These are phyloP conservation scores for Apteryx owenii DNA, from an alignment of 2,113 vertebrate genomes.

Conservation along the genomic window DNA sequence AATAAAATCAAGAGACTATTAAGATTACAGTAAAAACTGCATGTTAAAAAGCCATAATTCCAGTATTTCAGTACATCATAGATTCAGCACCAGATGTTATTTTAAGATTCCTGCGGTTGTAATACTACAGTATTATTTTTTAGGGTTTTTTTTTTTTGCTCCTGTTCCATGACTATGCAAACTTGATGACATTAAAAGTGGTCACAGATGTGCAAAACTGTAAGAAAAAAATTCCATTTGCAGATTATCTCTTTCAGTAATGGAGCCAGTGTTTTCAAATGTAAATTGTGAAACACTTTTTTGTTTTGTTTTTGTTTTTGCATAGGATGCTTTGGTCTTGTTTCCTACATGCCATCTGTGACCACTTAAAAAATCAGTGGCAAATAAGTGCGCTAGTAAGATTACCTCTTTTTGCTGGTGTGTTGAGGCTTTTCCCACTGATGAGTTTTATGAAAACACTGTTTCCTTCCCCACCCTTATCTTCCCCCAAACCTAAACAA, in stretches of 20 bases:
- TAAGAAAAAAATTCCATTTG: slow-evolving; percentile 62
- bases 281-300: slow-evolving; percentile 39
- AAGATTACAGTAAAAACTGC: slow-evolving; percentile 81
- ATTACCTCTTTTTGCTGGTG: slow-evolving; percentile 74
- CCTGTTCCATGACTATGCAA: slow-evolving; percentile 78
- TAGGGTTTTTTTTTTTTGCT: slow-evolving; percentile 70
- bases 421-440: slow-evolving; percentile 61
- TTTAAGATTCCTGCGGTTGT: slow-evolving; percentile 78
- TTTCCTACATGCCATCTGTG: slow-evolving; percentile 62
- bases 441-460: slow-evolving; percentile 28
- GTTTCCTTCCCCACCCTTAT: slow-evolving; percentile 35
- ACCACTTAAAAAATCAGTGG: slow-evolving; percentile 63
- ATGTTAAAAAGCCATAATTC: slow-evolving; percentile 85
- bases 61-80: slow-evolving; percentile 87
- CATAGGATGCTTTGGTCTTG: slow-evolving; percentile 82
- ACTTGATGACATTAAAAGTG: slow-evolving; percentile 78
- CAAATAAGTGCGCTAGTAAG: slow-evolving; percentile 62
- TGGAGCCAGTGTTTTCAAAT: slow-evolving; percentile 74
- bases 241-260: slow-evolving; percentile 60
- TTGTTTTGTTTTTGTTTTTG: slow-evolving; percentile 64
- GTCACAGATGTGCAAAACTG: slow-evolving; percentile 75
- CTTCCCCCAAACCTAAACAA: slow-evolving; percentile 3
- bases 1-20: slow-evolving; percentile 79
- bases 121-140: slow-evolving; percentile 73
- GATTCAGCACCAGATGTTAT: slow-evolving; percentile 91